Base-by-base conservation (phyloP, 2,113 vertebrate species). In the Gymnogyps californianus region DNA sequence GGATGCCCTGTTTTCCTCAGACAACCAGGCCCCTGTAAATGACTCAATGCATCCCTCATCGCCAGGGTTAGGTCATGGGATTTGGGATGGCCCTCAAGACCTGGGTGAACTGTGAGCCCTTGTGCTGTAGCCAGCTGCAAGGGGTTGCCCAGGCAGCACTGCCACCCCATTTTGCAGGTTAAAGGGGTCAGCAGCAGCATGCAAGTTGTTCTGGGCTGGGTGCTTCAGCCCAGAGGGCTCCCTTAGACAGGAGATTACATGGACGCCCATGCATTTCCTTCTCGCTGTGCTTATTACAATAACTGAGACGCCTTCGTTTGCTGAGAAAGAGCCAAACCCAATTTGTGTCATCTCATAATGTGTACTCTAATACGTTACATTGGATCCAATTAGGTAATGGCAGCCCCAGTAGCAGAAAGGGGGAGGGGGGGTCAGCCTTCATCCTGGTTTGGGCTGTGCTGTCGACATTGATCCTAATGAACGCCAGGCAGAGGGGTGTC, bases 371-470 rank as follows among this genome's bases (percentile, higher is more conserved):
- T 82, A 49, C 2, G 58, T 92, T 90, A 76, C 91, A 90, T 64
- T 76, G 93, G 91, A 93, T 97, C 92, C 90, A 96, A 95, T 95
- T 96, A 97, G 88, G 91, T 11, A 59, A 84, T 84, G 92, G 96
- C 94, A 97, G 90, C 70, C 58, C 77, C 86, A 72, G 83, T 57
- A 84, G 78, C 25, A 13, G 83, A 42, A 2, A 13, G 22, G 1
- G 7, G 22, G 17, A 13, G 31, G 52, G 22, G 38, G 47, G 29
- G 64, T 67, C 29, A 61, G 79, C 13, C 67, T 66, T 82, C 83
- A 77, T 70, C 76, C 82, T 34, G 31, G 29, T 75, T 61, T 67
- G 79, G 89, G 66, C 40, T 75, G 21, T 4, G 42, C 84, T 81
- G 77, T 78, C 20, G 26, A 84, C 92, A 66, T 17, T 13, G 87